phyloP scores from a whole-genome alignment of 2,113 vertebrate genomes.

The Ellobius talpinus region DNA sequence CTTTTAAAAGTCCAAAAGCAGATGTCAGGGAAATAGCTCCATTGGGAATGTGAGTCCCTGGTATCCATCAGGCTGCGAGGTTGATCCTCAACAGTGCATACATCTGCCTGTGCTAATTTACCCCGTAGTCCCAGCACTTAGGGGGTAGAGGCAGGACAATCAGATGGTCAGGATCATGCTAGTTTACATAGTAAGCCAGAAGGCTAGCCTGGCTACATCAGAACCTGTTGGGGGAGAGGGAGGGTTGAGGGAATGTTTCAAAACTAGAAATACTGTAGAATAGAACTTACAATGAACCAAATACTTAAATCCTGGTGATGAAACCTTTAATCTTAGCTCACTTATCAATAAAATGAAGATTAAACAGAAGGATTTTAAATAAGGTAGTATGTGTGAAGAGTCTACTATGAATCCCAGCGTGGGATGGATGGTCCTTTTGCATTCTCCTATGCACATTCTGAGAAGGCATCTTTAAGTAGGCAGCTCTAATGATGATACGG shows the following conservation, averaged over 20 bases:
- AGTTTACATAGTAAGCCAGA: background rate
- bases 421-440: background rate
- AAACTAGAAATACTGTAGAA: background rate
- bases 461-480: conserved; percentile 3
- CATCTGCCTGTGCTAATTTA: background rate
- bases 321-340: background rate
- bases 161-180: background rate
- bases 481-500: background rate
- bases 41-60: background rate
- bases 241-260: background rate
- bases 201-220: background rate
- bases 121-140: background rate
- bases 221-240: background rate
- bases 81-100: background rate
- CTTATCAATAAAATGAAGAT: background rate
- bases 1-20: background rate
- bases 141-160: background rate
- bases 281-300: background rate
- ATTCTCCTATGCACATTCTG: background rate
- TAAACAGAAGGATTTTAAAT: background rate
- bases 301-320: background rate
- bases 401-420: background rate
- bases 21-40: background rate
- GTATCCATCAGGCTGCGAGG: background rate
- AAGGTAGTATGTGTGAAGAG: background rate